Percentiles rank a stretch among this genome's conserved stretches.
These are phyloP conservation scores for Cavia aperea DNA, from an alignment of 2,113 vertebrate species.

Conservation along the genomic window DNA sequence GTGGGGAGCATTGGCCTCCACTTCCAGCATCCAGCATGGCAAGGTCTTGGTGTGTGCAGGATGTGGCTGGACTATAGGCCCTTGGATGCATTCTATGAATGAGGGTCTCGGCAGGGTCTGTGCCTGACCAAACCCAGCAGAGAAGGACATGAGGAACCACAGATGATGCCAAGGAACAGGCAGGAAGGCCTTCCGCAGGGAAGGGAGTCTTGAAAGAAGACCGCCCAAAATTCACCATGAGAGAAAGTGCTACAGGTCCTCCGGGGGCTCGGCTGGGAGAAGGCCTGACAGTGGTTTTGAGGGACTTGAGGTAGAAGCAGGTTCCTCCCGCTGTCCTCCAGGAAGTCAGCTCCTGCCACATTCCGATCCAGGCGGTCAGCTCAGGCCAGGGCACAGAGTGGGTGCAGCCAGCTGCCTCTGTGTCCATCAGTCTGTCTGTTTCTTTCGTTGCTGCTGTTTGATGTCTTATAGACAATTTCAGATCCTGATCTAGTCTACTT, in stretches of 20 bases:
- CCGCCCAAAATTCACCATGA: background rate
- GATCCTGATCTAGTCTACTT: background rate
- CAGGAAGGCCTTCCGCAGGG: background rate
- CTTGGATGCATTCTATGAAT: background rate
- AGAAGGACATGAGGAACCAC: background rate
- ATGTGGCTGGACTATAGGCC: background rate
- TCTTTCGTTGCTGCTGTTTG: background rate
- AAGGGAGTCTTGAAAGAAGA: background rate
- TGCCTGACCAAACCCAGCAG: background rate
- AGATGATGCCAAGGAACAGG: background rate
- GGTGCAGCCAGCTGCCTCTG: background rate
- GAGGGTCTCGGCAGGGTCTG: background rate
- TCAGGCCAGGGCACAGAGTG: background rate
- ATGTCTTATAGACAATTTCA: background rate
- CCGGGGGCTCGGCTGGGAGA: accelerated
- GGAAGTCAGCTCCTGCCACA: background rate
- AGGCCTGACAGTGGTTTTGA: background rate
- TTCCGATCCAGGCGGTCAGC: background rate
- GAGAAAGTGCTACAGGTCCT: background rate
- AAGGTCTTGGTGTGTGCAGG: background rate
- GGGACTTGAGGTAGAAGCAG: too few species aligned
- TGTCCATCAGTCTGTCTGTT: background rate
- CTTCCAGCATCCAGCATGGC: background rate
- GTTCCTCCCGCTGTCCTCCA: background rate
- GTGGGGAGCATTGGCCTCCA: background rate